phyloP scores from a whole-genome alignment of 2,113 vertebrate species.

The Trematocara variabile region DNA sequence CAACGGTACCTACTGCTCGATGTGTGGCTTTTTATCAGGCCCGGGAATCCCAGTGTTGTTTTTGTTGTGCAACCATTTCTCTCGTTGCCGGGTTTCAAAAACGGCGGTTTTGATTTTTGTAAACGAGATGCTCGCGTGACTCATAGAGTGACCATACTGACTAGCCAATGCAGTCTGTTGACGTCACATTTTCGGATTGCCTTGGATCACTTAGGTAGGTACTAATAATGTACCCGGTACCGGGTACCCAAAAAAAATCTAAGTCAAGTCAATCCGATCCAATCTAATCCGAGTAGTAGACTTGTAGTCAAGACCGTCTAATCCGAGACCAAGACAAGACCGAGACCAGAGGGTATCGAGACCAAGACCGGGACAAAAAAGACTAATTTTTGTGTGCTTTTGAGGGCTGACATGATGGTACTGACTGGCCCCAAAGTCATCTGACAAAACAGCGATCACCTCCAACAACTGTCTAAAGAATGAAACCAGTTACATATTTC shows the following conservation, averaged over 20 bases:
- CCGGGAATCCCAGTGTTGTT: rapidly evolving
- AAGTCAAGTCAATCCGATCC: not conserved
- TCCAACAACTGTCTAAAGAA: too few species aligned
- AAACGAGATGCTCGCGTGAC: not conserved
- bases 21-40: not conserved
- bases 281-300: not conserved
- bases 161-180: not conserved
- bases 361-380: too few species aligned
- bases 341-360: too few species aligned
- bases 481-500: too few species aligned
- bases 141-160: not conserved
- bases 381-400: too few species aligned
- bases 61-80: not conserved
- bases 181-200: not conserved
- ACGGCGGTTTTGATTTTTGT: rapidly evolving
- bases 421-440: too few species aligned
- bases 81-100: not conserved
- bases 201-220: not conserved
- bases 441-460: too few species aligned
- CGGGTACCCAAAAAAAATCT: rapidly evolving
- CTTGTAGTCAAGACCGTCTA: too few species aligned
- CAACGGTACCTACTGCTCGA: rapidly evolving
- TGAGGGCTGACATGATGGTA: too few species aligned
- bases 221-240: not conserved
- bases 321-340: too few species aligned